Base-by-base conservation (phyloP, 2,888 invertebrate genomes). In the Himalopsyche tibetana region DNA sequence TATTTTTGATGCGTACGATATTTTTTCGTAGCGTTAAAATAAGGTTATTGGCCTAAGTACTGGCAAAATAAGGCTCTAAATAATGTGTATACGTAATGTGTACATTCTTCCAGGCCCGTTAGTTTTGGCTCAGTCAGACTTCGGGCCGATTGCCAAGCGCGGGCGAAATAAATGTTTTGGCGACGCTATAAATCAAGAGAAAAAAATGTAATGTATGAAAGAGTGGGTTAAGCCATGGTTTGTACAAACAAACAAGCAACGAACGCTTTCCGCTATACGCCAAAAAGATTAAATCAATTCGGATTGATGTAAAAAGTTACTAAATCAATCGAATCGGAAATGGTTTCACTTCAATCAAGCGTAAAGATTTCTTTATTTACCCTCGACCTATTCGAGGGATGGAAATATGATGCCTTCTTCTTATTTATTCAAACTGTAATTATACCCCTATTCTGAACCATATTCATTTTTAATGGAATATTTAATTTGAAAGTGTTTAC, bases 91-190 rank as follows among this genome's bases (percentile, higher is more conserved):
- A n/a, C 38, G 15, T 74, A 74, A 74, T 36, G 74, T 74, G 74
- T 74, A 36, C 36, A 74, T 74, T 74, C 28, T 74, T 38, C 74
- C 36, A 36, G 74, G 74, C 36, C 74, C 38, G 74, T 74, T 74
- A 74, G 74, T 74, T 74, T 74, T 74, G 74, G 74, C 74, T 74
- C 74, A 74, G 74, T 74, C 74, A 74, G 74, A 74, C 56, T 6
- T 36, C 84, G 82, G 85, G 85, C 82, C 69, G 36, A 28, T 36
- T 85, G 85, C 85, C 85, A 85, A 85, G 74, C 56, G 36, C 74
- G 45, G 55, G 69, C 11, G 51, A 74, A 82, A 55, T 85, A 82
- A 85, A 82, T 85, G 82, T 85, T 85, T 85, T 74, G 74, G 81
- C 82, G 51, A 74, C 45, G 45, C 80, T 36, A 85, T 85, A 85